Evolutionary conservation across 2,797 vertebrate species (phyloP), one percentile per base, ranked within the genome.

Genomic region (Neopelma chrysocephalum): DNA sequence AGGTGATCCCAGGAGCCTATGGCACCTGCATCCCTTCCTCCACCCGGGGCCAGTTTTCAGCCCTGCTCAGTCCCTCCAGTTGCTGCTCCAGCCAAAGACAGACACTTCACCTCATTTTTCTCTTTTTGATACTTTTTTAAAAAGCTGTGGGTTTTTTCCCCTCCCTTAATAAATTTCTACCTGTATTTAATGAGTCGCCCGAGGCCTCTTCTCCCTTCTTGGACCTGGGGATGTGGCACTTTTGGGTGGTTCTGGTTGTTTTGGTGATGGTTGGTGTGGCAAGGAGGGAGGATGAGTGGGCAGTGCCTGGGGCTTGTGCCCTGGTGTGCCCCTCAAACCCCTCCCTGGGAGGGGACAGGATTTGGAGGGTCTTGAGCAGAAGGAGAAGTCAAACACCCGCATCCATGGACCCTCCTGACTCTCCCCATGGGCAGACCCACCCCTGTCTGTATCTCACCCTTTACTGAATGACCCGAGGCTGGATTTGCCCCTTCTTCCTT

Each of bases 151-250:
- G 38, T 15, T 89, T 47, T 22, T 15, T 3, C 2, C 1, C 18
- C 40, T 8, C 27, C 57, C 36, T 38, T 64, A 93, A 94, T 94
- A 95, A 94, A 94, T 96, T 94, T 94, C 91, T 97, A 94, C 90
- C 42, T 82, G 94, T 97, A 96, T 96, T 96, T 96, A 95, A 96
- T 58, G 82, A 93, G 60, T 79, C 0, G 2, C 34, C 26, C 1
- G 0, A 62, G n/a, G 36, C 48, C 32, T 56, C 23, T 38, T 69
- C 36, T 82, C 40, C 57, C 25, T 88, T 78, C 60, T 51, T 0
- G 1, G 14, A 47, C 0, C 0, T 0, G 0, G 51, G 66, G 27
- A 17, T 0, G 1, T 0, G 0, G n/a, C 16, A 10, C 12, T 64
- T 69, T 6, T 3, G 6, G 26, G 32, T 34, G 8, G 4, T 20